Evolutionary conservation across 2,888 invertebrate genomes (phyloP).

Genomic region (Hylaea fasciaria): DNA sequence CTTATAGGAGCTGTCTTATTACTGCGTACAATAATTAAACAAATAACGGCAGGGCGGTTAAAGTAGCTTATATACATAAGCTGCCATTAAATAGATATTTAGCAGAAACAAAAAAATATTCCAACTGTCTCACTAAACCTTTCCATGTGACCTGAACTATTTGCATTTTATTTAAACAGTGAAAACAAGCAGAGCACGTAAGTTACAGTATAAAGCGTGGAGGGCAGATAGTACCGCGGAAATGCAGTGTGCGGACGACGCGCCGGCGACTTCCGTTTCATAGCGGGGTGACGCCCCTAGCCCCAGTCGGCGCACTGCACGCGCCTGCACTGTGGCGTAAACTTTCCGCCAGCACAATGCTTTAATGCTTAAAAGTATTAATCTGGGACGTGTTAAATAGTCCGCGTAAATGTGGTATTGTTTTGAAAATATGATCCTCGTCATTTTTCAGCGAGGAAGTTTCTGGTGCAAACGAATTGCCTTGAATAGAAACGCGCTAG

Average conservation of each 20-base stretch:
- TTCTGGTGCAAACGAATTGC: too few species aligned
- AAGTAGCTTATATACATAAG: too few species aligned
- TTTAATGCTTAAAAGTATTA: slow-evolving; percentile 8
- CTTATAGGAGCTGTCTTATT: too few species aligned
- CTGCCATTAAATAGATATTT: too few species aligned
- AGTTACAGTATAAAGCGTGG: slow-evolving; percentile 6
- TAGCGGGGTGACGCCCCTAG: slow-evolving; percentile 21
- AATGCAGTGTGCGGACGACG: slow-evolving; percentile 16
- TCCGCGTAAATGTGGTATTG: slow-evolving; percentile 1
- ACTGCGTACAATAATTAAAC: too few species aligned
- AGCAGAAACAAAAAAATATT: too few species aligned
- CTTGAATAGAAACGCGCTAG: too few species aligned
- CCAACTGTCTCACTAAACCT: too few species aligned
- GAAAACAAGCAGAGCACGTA: slow-evolving; percentile 11
- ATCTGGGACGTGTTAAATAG: slow-evolving; percentile 9
- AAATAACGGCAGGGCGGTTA: too few species aligned
- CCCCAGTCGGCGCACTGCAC: not conserved
- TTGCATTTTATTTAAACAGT: not conserved
- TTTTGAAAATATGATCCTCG: not conserved
- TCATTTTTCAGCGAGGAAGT: too few species aligned
- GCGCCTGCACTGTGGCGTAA: slow-evolving; percentile 19
- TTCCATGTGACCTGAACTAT: too few species aligned
- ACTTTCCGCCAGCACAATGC: slow-evolving; percentile 11
- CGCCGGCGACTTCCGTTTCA: slow-evolving; percentile 28
- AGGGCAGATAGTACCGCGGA: slow-evolving; percentile 26